Evolutionary conservation across 2,797 vertebrate species (phyloP).

Genomic region (Gadopsis marmoratus): DNA sequence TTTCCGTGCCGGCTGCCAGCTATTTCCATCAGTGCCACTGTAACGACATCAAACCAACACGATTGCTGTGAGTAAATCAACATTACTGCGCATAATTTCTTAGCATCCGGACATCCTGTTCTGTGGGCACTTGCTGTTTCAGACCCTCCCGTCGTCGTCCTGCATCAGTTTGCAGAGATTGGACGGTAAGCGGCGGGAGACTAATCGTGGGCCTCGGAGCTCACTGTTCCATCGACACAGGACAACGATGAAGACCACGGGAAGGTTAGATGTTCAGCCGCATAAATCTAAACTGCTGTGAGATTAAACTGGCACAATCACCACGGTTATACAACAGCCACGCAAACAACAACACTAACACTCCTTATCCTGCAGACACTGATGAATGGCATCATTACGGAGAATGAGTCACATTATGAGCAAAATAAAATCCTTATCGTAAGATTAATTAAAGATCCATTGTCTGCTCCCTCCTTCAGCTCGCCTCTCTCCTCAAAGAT

Average conservation of each 20-base stretch:
- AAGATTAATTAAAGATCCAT: constrained; percentile 24
- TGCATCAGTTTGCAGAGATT: constrained; percentile 15
- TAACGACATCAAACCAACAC: constrained; percentile 51
- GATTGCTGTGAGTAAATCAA: constrained; percentile 62
- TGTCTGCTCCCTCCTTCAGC: background rate
- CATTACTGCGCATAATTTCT: constrained; percentile 50
- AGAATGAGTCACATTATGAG: constrained; percentile 9
- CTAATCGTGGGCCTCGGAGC: background rate
- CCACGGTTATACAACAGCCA: constrained; percentile 21
- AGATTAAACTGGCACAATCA: constrained; percentile 22
- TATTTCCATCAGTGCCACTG: constrained; percentile 61
- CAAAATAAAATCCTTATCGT: constrained; percentile 5
- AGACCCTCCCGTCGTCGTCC: constrained; percentile 11
- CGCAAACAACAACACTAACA: constrained; percentile 18
- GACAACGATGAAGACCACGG: background rate
- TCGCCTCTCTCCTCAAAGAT: background rate
- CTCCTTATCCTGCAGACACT: constrained; percentile 18
- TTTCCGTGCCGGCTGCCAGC: constrained; percentile 44
- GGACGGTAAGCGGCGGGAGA: constrained; percentile 27
- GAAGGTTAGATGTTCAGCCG: constrained; percentile 27
- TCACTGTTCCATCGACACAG: background rate
- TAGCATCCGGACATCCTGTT: constrained; percentile 44
- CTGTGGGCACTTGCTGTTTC: background rate
- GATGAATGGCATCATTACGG: constrained; percentile 32
- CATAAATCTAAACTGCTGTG: constrained; percentile 21